Conservation (phyloP, 2,113 vertebrate species). For the Mesitornis unicolor region DNA sequence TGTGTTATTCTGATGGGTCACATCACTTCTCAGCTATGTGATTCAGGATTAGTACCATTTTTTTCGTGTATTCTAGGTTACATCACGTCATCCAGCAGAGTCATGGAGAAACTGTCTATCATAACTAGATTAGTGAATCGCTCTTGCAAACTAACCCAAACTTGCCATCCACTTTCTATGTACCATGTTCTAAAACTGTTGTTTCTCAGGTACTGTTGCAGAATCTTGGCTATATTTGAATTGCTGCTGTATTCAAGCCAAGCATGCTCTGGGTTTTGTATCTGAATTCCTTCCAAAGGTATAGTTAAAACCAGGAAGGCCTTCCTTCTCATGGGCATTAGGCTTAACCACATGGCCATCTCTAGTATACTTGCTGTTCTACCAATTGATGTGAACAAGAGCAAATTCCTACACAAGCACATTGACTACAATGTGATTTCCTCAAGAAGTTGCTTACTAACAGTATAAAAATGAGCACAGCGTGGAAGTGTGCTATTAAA, state of each 20-base stretch:
- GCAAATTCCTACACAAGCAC: neutral
- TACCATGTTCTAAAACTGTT: neutral
- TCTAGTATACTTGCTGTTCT: neutral
- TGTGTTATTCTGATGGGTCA: neutral
- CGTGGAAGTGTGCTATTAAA: neutral
- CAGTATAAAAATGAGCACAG: neutral
- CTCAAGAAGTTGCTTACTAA: slow-evolving; percentile 32
- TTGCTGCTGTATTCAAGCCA: neutral
- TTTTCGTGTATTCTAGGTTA: neutral
- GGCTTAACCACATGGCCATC: neutral
- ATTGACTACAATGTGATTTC: slow-evolving; percentile 34
- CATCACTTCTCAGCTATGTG: neutral
- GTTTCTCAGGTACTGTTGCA: neutral
- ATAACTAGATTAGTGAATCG: neutral
- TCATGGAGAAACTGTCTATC: neutral
- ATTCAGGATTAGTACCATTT: neutral
- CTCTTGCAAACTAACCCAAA: neutral
- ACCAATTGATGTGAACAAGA: neutral
- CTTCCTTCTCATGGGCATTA: neutral
- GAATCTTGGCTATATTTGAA: neutral
- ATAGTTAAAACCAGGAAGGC: neutral
- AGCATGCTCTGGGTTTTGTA: neutral
- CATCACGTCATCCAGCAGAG: neutral
- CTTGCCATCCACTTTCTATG: neutral
- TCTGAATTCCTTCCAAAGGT: neutral